Percentiles rank a stretch among this genome's conserved stretches.
Evolutionary conservation across 2,888 invertebrate genomes (phyloP).

Genomic region (Dynastes tityus): DNA sequence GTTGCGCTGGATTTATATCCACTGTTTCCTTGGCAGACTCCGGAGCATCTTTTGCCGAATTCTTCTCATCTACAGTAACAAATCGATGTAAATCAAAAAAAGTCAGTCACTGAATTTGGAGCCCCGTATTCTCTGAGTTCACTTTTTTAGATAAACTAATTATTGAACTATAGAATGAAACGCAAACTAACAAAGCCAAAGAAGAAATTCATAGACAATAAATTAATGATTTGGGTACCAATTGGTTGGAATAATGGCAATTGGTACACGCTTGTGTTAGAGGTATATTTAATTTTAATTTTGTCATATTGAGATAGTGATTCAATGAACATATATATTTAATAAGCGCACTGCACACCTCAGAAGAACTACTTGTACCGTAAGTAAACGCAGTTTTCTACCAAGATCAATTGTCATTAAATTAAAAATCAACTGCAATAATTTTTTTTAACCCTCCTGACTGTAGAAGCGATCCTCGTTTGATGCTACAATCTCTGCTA

Average conservation of each 20-base stretch:
- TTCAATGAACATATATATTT: not conserved
- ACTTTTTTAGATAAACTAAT: conserved; percentile 48
- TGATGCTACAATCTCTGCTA: not conserved
- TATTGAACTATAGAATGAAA: conserved; percentile 39
- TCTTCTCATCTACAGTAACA: conserved; percentile 63
- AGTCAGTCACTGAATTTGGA: conserved; percentile 55
- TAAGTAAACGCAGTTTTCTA: conserved; percentile 35
- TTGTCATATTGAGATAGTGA: conserved; percentile 8
- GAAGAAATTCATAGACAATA: conserved; percentile 6
- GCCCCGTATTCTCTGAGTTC: conserved; percentile 55
- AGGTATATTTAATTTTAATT: conserved; percentile 6
- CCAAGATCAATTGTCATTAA: conserved; percentile 41
- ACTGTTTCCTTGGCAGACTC: conserved; percentile 52
- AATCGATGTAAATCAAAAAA: conserved; percentile 59
- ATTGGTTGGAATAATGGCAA: conserved; percentile 25
- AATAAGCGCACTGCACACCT: conserved; percentile 46
- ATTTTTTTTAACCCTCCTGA: conserved; percentile 17
- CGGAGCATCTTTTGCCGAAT: conserved; percentile 56
- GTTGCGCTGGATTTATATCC: conserved; percentile 52
- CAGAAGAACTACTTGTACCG: conserved; percentile 39
- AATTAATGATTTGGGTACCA: conserved; percentile 14
- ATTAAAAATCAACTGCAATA: conserved; percentile 50
- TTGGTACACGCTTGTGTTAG: conserved; percentile 19
- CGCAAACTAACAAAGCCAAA: conserved; percentile 35
- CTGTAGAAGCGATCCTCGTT: not conserved